Evolutionary conservation across 2,113 vertebrate genomes (phyloP).

Genomic region (Sclerurus mexicanus): DNA sequence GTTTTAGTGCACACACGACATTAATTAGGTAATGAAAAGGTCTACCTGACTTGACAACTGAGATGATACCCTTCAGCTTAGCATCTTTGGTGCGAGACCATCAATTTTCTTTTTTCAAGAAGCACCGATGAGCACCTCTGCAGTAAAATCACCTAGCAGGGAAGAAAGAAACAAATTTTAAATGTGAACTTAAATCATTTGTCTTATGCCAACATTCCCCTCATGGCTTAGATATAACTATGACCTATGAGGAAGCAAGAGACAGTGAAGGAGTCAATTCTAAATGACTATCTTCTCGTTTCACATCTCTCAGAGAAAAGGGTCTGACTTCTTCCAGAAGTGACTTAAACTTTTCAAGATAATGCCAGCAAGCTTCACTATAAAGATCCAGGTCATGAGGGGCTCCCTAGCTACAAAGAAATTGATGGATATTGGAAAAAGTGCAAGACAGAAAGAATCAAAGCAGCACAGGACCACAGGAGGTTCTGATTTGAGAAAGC

Average conservation of each 20-base stretch:
- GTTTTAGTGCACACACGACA: rapidly evolving
- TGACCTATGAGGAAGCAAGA: neutral
- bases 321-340: neutral
- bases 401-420: neutral
- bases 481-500: neutral
- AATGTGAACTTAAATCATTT: neutral
- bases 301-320: neutral
- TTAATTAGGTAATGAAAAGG: neutral
- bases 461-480: neutral
- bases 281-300: neutral
- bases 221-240: neutral
- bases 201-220: neutral
- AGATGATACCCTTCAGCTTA: neutral
- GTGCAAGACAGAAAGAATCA: neutral
- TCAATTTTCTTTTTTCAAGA: neutral
- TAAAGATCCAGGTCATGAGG: constrained; percentile 16
- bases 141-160: neutral
- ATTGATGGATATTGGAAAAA: neutral
- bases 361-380: neutral
- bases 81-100: neutral
- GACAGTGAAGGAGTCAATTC: neutral
- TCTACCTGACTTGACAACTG: neutral
- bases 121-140: neutral
- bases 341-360: constrained; percentile 43
- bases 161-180: neutral